A percentile compares a stretch with the other conserved stretches of the same genome.
Evolutionary conservation across 2,888 invertebrate species (phyloP).

Genomic region (Tenthredo mesomela): DNA sequence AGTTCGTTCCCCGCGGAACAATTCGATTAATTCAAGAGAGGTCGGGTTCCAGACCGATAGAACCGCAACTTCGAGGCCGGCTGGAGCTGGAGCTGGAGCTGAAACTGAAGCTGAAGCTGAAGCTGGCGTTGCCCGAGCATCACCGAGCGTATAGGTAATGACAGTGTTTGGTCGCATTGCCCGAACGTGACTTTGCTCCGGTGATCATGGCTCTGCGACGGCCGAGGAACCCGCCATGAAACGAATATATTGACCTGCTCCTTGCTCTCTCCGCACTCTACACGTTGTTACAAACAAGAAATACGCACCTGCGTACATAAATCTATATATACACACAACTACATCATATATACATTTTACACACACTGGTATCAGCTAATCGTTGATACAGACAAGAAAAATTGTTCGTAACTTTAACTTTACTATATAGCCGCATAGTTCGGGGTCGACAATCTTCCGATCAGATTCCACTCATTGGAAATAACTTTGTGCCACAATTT

Average conservation of each 20-base stretch:
- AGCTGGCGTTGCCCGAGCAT: conserved; percentile 59
- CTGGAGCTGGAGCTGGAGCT: conserved; percentile 3
- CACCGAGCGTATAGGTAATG: conserved; percentile 71
- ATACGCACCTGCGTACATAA: conserved; percentile 21
- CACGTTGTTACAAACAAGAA: not conserved
- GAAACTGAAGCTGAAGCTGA: not conserved
- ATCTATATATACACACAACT: not conserved
- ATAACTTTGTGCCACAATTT: too few relatives aligned
- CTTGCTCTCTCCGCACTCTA: not conserved
- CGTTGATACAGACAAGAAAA: not conserved
- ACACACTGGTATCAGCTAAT: not conserved
- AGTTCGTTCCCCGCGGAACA: conserved; percentile 72
- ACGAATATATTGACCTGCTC: conserved; percentile 45
- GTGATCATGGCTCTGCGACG: conserved; percentile 42
- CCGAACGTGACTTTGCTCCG: conserved; percentile 71
- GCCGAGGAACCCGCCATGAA: conserved; percentile 21
- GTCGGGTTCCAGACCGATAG: conserved; percentile 56
- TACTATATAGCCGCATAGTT: not conserved
- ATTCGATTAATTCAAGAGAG: conserved; percentile 75
- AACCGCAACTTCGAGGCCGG: conserved; percentile 32
- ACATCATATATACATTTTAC: not conserved
- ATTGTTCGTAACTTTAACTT: not conserved
- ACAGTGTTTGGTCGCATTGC: conserved; percentile 75
- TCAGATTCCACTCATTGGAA: not conserved
- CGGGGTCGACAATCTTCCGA: not conserved